Evolutionary conservation across 2,797 vertebrate genomes (phyloP).

Genomic region (Monodelphis domestica): DNA sequence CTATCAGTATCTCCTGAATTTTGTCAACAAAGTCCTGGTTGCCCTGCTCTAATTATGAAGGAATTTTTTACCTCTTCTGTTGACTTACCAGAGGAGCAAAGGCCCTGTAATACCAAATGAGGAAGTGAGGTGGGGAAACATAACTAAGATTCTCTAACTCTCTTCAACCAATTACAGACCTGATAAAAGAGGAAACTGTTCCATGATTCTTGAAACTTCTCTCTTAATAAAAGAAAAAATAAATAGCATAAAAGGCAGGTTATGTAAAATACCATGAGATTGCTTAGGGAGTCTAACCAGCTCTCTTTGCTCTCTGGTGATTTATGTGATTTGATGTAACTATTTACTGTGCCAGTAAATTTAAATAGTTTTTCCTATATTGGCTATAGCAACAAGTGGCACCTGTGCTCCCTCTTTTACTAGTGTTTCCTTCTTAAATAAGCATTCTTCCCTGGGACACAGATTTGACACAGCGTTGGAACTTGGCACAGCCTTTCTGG

Average conservation of each 20-base stretch:
- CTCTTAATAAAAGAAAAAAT: constrained; percentile 72
- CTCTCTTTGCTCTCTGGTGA: constrained; percentile 63
- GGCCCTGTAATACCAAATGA: constrained; percentile 45
- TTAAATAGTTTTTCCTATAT: constrained; percentile 72
- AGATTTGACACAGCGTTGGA: not conserved
- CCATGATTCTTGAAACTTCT: constrained; percentile 43
- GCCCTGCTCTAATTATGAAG: not conserved
- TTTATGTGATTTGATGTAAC: constrained; percentile 75
- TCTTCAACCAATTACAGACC: constrained; percentile 34
- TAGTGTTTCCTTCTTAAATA: constrained; percentile 11
- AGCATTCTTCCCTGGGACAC: not conserved
- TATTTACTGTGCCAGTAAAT: constrained; percentile 76
- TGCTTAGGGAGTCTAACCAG: constrained; percentile 73
- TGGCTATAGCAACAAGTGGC: constrained; percentile 76
- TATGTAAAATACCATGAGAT: constrained; percentile 60
- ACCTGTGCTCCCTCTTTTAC: constrained; percentile 43
- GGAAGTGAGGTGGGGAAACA: constrained; percentile 38
- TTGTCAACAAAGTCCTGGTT: not conserved
- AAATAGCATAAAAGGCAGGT: constrained; percentile 45
- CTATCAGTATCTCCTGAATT: not conserved
- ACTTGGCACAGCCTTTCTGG: not conserved
- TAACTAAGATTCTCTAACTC: constrained; percentile 34
- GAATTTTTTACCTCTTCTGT: not conserved
- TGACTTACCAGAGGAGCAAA: constrained; percentile 40
- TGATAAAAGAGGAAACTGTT: not conserved